phyloP scores from a whole-genome alignment of 2,888 invertebrate species.

The Calameuta pallipes region DNA sequence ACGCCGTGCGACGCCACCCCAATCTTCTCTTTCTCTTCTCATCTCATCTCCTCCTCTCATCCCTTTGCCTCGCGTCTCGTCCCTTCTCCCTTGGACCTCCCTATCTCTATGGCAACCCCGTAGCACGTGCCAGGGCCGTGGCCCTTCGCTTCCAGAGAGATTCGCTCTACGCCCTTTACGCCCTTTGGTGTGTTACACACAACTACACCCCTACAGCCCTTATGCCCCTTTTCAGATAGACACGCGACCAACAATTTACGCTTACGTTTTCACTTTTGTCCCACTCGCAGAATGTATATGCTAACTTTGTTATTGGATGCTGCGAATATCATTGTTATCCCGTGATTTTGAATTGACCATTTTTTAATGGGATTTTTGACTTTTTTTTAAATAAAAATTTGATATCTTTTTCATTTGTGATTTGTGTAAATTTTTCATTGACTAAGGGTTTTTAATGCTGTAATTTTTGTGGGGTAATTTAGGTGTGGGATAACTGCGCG shows the following conservation, averaged over 20 bases:
- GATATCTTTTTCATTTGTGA: not conserved
- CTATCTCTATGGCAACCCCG: slow-evolving; percentile 53
- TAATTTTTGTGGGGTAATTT: too few relatives aligned
- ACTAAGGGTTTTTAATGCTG: not conserved
- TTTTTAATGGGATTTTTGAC: not conserved
- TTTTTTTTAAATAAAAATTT: not conserved
- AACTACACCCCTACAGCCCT: not conserved
- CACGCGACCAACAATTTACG: not conserved
- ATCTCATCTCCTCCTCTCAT: not conserved
- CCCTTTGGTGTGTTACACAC: not conserved
- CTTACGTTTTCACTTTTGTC: not conserved
- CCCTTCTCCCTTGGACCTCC: slow-evolving; percentile 33
- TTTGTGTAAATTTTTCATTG: not conserved
- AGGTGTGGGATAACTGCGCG: not conserved
- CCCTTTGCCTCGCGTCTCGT: slow-evolving; percentile 19
- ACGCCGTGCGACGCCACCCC: slow-evolving; percentile 4
- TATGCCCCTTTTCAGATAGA: not conserved
- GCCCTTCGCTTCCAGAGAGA: not conserved
- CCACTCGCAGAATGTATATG: not conserved
- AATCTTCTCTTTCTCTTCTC: not conserved
- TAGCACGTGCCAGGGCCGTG: slow-evolving; percentile 24
- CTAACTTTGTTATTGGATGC: not conserved
- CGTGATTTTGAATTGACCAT: not conserved
- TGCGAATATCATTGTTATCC: not conserved
- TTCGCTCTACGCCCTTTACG: not conserved